These are phyloP conservation scores for Plemyria rubiginata DNA, from an alignment of 2,888 invertebrate species.

Conservation along the genomic window DNA sequence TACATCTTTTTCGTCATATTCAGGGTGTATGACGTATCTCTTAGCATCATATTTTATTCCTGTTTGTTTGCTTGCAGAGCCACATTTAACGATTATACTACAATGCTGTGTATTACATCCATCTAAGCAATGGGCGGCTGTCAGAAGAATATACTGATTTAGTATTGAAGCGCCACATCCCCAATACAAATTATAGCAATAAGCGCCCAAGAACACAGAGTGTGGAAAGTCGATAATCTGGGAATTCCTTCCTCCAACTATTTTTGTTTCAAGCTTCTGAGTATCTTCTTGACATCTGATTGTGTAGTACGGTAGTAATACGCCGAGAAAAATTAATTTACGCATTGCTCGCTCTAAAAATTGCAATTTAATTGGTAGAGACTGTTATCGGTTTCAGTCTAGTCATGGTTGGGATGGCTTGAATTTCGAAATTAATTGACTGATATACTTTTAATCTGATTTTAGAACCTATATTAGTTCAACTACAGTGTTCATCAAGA, in stretches of 20 bases:
- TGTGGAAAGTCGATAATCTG: constrained; percentile 6
- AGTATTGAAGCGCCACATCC: constrained; percentile 11
- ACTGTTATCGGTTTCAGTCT: constrained; percentile 13
- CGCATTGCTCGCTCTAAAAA: constrained; percentile 18
- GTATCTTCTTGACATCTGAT: constrained; percentile 9
- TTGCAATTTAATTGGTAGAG: constrained; percentile 11
- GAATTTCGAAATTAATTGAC: constrained; percentile 26
- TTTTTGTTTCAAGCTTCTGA: neutral
- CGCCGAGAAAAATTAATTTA: constrained; percentile 9
- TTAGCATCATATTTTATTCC: neutral
- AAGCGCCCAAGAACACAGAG: constrained; percentile 1
- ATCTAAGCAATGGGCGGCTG: constrained; percentile 14
- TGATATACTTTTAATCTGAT: constrained; percentile 4
- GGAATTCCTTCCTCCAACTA: constrained; percentile 1
- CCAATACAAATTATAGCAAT: neutral
- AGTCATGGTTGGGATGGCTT: constrained; percentile 25
- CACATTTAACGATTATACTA: neutral
- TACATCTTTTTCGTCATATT: neutral
- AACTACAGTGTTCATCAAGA: neutral
- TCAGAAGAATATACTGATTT: constrained; percentile 11
- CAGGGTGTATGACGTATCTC: neutral
- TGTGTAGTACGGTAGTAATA: neutral
- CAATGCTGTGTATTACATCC: neutral
- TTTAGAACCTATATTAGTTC: neutral
- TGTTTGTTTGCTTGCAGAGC: neutral